A percentile compares a stretch with the other conserved stretches of the same genome.
These are phyloP conservation scores for Myotis findleyi DNA, from an alignment of 2,797 vertebrate species.

Conservation along the genomic window DNA sequence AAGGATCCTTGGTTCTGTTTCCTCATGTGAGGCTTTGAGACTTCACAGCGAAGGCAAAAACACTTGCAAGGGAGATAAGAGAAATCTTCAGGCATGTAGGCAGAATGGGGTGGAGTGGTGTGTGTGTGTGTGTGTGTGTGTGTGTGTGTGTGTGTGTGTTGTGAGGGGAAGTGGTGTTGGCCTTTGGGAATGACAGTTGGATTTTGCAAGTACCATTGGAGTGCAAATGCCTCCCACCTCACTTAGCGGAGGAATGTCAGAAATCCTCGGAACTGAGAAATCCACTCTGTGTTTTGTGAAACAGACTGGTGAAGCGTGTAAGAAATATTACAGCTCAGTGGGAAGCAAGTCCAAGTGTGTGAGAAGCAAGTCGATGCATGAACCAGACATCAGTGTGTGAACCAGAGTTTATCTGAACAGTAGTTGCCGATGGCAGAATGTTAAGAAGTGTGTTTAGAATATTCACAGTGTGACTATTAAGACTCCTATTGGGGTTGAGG, in stretches of 20 bases:
- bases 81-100: neutral
- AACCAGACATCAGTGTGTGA: slow-evolving; percentile 52
- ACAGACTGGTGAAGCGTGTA: neutral
- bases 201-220: slow-evolving; percentile 27
- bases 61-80: neutral
- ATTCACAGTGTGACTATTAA: neutral
- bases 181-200: neutral
- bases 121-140: neutral
- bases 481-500: neutral
- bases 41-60: neutral
- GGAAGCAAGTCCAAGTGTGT: neutral
- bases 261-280: neutral
- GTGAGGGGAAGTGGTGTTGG: neutral
- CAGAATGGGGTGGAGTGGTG: neutral
- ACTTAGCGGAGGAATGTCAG: slow-evolving; percentile 39
- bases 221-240: neutral
- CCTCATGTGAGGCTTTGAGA: neutral
- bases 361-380: rapidly evolving
- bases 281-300: neutral
- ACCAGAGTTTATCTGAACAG: slow-evolving; percentile 60
- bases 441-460: neutral
- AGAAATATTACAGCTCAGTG: slow-evolving; percentile 12
- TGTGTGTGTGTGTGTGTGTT: neutral
- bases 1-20: neutral
- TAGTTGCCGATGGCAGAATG: slow-evolving; percentile 5